Base-by-base conservation (phyloP, 2,888 invertebrate species). In the Apamea crenata region DNA sequence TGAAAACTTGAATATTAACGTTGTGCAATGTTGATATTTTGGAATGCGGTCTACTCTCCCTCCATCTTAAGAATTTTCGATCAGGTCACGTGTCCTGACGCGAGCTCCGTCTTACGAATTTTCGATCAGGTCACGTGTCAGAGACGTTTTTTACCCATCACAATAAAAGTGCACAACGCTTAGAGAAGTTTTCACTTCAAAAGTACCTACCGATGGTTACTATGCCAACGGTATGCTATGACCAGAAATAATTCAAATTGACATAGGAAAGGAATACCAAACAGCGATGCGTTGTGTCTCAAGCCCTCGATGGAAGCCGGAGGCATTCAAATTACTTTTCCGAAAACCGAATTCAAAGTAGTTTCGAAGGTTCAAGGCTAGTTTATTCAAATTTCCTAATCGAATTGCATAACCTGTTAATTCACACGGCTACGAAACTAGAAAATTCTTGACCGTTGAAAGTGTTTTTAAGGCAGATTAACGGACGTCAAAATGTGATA, bases 241-340 rank as follows among this genome's bases (percentile, higher is more conserved):
- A 65, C 72, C 75, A 82, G 83, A 84, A 84, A 83, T 75, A 32
- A 87, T 89, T 84, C 85, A 77, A 86, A 82, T 82, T 47, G 83
- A 85, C 84, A 74, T 80, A 83, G 78, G 86, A 82, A 85, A 77
- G 75, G 85, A 87, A 87, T 88, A 87, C 83, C 86, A 89, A 90
- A 70, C 66, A 87, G 86, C 84, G 67, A 88, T 89, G 87, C 85
- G 88, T 86, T 89, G 83, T 53, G 88, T n/a, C 56, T 59, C n/a
- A 59, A n/a, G 14, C n/a, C 86, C 81, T 87, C 82, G 84, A 85
- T 86, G 89, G 84, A 66, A 65, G 50, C 56, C 72, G 40, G 40
- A 78, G 87, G 90, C 87, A 93, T 93, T 91, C 90, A 90, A 92
- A 93, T 92, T 87, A 92, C 90, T 88, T 89, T 86, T 83, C 79